Base-by-base conservation (phyloP, 2,888 invertebrate species). In the Hypomecis atomaria region DNA sequence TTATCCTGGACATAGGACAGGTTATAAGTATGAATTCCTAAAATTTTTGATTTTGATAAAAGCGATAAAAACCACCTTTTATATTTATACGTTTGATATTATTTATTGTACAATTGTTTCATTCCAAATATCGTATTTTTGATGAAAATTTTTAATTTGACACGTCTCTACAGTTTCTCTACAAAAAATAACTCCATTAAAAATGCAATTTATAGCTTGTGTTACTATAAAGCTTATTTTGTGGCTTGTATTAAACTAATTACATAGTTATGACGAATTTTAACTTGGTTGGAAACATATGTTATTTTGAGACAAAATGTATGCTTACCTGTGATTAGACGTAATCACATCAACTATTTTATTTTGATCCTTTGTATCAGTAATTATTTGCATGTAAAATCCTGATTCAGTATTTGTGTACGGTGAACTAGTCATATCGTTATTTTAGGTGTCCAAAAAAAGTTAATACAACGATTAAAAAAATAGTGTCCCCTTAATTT, bases 201-300 rank as follows among this genome's bases (percentile, higher is more conserved):
- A 62, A 69, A 73, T 73, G 69, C 69, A 73, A 73, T 68, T 67
- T 61, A 72, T 65, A 66, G 62, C 62, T 74, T 74, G 69, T 71
- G 67, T 76, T 76, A 73, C 63, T 72, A 72, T 73, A 71, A 69
- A 65, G 72, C 66, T 75, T 70, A 69, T 69, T 59, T 67, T 70
- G 60, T 72, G 68, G 48, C 55, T 55, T 4, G 9, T 47, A 49
- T 53, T 53, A 58, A 53, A 47, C n/a, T 11, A 23, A 42, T 54
- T 53, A 23, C 47, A 38, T 43, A 45, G 38, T 54, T 52, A 50
- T 64, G 50, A 55, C 49, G 13, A 44, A 36, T 44, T 59, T 36
- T 45, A 50, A 50, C 6, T 3, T 48, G 10, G 43, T 38, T 47
- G 42, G 48, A 53, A 47, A 47, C 53, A 61, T 49, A 55, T 42